Evolutionary conservation across 2,888 invertebrate genomes (phyloP).

Genomic region (Cephus pygmeus): DNA sequence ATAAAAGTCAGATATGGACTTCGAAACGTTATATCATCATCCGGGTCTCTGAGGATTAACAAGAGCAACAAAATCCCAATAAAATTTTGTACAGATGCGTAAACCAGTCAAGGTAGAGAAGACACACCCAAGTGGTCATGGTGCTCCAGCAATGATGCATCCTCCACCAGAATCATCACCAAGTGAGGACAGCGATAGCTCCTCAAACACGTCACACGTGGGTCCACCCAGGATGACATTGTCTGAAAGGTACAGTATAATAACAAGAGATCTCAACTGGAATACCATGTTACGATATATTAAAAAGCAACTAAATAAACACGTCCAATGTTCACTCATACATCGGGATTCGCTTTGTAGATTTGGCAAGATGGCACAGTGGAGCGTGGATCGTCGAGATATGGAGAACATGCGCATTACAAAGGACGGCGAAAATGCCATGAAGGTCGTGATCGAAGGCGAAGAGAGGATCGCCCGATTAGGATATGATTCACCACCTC

Average conservation of each 20-base stretch:
- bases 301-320: background rate
- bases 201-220: conserved; percentile 71
- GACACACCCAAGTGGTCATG: conserved; percentile 54
- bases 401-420: conserved; percentile 90
- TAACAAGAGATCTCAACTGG: background rate
- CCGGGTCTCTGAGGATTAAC: background rate
- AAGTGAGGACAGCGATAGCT: conserved; percentile 72
- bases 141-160: conserved; percentile 47
- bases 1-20: background rate
- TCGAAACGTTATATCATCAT: background rate
- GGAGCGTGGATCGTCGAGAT: conserved; percentile 87
- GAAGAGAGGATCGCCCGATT: conserved; percentile 68
- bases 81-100: conserved; percentile 49
- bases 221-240: conserved; percentile 76
- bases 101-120: conserved; percentile 62
- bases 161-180: conserved; percentile 70
- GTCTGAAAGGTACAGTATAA: conserved; percentile 72
- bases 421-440: conserved; percentile 75
- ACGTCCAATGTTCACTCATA: background rate
- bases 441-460: conserved; percentile 82
- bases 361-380: conserved; percentile 93
- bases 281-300: background rate
- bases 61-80: background rate
- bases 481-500: conserved; percentile 71
- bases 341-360: conserved; percentile 51